Base-by-base conservation (phyloP, 2,797 vertebrate species). In the Acrocephalus scirpaceus region DNA sequence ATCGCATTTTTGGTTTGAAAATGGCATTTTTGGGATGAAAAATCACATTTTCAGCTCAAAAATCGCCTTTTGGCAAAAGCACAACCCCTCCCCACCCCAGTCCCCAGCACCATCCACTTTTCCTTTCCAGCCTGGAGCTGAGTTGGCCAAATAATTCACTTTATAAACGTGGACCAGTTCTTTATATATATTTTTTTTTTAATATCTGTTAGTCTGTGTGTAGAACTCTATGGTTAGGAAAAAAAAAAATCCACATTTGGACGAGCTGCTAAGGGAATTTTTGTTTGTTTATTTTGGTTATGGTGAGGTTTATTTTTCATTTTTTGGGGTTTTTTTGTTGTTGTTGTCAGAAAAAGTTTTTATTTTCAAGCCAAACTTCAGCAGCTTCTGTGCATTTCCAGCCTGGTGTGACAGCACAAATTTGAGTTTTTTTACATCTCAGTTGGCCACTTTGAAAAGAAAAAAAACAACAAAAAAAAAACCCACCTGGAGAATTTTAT, bases 31-130 rank as follows among this genome's bases (percentile, higher is more conserved):
- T 2, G 9, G 13, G 1, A 6, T 34, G 12, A n/a, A 51, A 38
- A 51, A 50, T 26, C 8, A 14, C 26, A 29, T 53, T 53, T 53
- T 30, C 16, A 9, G 7, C 1, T 4, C 25, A 10, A n/a, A 44
- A 80, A n/a, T 4, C 1, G 0, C 1, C 2, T 50, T 58, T 21
- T 23, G 32, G 5, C 25, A 16, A 17, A 27, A 2, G 2, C 42
- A 15, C 38, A 7, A 26, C 7, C 3, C 26, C 7, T 42, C 42
- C 5, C 57, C 4, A 2, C 8, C 7, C 7, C 53, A 36, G 15
- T 44, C 64, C 42, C 34, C 29, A 25, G 27, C 38, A 2, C 53
- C 1, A 0, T 9, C 27, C 48, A 38, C 30, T 51, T 56, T 54
- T 30, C 12, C 40, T 38, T 47, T 32, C 13, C 75, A 26, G 51